Evolutionary conservation across 1,140 invertebrate species (phyloP), one percentile per base, ranked within the genome.

Genomic region (Ectropis grisescens): DNA sequence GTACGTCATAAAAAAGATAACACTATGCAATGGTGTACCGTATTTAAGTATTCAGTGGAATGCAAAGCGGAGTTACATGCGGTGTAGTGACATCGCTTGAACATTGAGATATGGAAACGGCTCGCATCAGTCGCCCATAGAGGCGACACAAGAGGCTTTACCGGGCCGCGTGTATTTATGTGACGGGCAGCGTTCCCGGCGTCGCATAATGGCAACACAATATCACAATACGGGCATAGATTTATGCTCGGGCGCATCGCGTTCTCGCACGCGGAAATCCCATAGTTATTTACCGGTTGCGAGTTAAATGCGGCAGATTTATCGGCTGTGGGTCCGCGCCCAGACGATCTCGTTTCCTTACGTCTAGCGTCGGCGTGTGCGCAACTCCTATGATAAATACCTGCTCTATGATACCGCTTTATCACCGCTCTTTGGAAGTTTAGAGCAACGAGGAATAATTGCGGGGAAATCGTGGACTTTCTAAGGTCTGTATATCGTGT

Each of bases 201-300:
- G 57, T 51, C 56, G 51, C 54, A 66, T 76, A 76, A 76, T 76
- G 66, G 75, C 75, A 80, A 72, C 71, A 80, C 71, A 80, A 80
- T 80, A 80, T 80, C 75, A 80, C 75, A 80, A 80, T 80, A 68
- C 72, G 50, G 68, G 71, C 71, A 70, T 58, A 72, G 75, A 80
- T 80, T 80, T 80, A 80, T 80, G 71, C 67, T 48, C 60, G 39
- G 50, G n/a, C n/a, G n/a, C n/a, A n/a, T n/a, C n/a, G 70, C 67
- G 55, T 51, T 51, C 65, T 60, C 68, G 70, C 71, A 80, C 67
- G 68, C 69, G 75, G 71, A 80, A 80, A 80, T 80, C 75, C 75
- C 71, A 74, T 74, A 70, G 74, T 80, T 80, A 80, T 80, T 80
- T 80, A 80, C 75, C 74, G 71, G 67, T 79, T 68, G 72, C 61